Evolutionary conservation across 2,797 vertebrate genomes (phyloP).

Genomic region (Etheostoma perlongum): DNA sequence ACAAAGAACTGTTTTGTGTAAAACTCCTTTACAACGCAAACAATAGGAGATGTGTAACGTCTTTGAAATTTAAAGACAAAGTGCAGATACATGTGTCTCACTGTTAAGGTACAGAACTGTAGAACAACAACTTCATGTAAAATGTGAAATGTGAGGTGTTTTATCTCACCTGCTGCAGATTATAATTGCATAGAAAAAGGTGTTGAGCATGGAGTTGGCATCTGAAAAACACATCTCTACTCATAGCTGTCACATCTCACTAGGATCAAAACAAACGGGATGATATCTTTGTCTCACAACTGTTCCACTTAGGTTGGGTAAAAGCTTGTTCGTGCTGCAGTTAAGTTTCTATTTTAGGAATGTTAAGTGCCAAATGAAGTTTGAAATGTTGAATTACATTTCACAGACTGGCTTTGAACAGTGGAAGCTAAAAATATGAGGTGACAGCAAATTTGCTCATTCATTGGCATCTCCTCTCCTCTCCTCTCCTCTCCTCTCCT

Average conservation of each 20-base stretch:
- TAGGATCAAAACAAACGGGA: slow-evolving; percentile 53
- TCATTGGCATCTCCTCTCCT: slow-evolving; percentile 17
- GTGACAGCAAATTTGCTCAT: slow-evolving; percentile 17
- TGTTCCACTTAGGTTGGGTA: slow-evolving; percentile 22
- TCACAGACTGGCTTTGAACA: slow-evolving; percentile 46
- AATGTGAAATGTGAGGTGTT: background rate
- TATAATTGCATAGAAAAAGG: slow-evolving; percentile 11
- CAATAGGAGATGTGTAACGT: background rate
- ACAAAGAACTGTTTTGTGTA: background rate
- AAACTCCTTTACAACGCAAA: background rate
- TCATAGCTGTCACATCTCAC: slow-evolving; percentile 44
- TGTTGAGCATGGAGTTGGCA: slow-evolving; percentile 9
- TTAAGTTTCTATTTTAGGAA: slow-evolving; percentile 60
- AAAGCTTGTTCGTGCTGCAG: slow-evolving; percentile 36
- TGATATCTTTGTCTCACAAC: slow-evolving; percentile 49
- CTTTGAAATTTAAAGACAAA: background rate
- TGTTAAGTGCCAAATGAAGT: slow-evolving; percentile 44
- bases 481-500: slow-evolving; percentile 16
- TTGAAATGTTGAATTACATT: slow-evolving; percentile 61
- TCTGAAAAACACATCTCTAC: slow-evolving; percentile 38
- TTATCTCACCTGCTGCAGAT: slow-evolving; percentile 13
- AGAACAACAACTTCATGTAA: background rate
- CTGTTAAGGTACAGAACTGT: background rate
- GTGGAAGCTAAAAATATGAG: slow-evolving; percentile 54
- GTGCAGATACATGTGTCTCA: background rate